Evolutionary conservation across 2,113 vertebrate species (phyloP), one percentile per base, ranked within the genome.

Genomic region (Clarias macrocephalus): DNA sequence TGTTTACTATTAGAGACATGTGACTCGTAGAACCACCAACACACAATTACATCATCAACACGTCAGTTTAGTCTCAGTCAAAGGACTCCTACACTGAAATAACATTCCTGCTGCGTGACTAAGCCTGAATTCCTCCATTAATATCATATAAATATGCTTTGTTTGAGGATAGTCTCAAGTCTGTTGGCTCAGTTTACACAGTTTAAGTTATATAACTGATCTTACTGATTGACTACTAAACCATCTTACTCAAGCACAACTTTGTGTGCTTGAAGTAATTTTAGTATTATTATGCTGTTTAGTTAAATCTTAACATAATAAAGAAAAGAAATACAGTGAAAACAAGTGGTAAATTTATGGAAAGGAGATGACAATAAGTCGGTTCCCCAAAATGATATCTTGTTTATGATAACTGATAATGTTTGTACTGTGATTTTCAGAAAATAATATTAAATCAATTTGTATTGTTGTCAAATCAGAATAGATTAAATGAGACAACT

Each of bases 1-100:
- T 85, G 80, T 90, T 90, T 85, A 88, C 85, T 66, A 66, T 68
- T 54, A 15, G 62, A 72, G 80, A 63, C 73, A 59, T 87, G 68
- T 82, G 70, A 85, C 33, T 75, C 8, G 19, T 42, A 73, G 6
- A 80, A 42, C 75, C 68, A 70, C 84, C 88, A 66, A 86, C 88
- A 87, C 81, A 65, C 84, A 33, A 25, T 52, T 52, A 84, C 80
- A 16, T n/a, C 86, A 89, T 65, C 72, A 77, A 83, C 54, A 86
- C n/a, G 19, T 21, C 68, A 88, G 77, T 81, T 80, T 65, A n/a
- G 52, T 75, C 83, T 63, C 54, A 85, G 30, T 80, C 28, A 72
- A 80, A 84, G 75, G 3, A 80, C 60, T 70, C 52, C 33, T 37
- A 84, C 85, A 81, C 62, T 30, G 42, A 54, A 30, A 59, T 18